These are phyloP conservation scores for Panopea generosa DNA, from an alignment of 2,888 invertebrate species.

Conservation along the genomic window DNA sequence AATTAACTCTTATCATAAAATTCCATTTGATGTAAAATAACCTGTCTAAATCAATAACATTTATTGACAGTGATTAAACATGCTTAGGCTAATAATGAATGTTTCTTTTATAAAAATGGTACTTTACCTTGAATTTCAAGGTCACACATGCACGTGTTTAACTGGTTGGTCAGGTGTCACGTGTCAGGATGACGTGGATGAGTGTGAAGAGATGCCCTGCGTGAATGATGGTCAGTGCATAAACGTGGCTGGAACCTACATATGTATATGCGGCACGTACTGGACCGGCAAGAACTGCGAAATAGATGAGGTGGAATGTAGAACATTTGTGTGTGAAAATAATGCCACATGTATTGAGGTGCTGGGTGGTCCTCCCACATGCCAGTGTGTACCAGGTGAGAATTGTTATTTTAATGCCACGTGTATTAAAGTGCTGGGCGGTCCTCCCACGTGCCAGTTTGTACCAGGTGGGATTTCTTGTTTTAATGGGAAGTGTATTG, in stretches of 20 bases:
- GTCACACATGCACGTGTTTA: constrained; percentile 75
- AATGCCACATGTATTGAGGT: constrained; percentile 81
- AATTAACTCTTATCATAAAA: too few relatives aligned
- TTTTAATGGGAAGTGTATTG: constrained; percentile 82
- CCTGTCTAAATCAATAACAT: too few relatives aligned
- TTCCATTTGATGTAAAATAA: too few relatives aligned
- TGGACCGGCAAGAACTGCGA: constrained; percentile 78
- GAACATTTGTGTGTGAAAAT: constrained; percentile 62
- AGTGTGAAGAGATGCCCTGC: constrained; percentile 65
- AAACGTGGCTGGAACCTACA: constrained; percentile 92
- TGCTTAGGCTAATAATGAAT: too few relatives aligned
- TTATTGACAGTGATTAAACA: too few relatives aligned
- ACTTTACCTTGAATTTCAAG: too few relatives aligned
- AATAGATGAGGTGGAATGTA: constrained; percentile 68
- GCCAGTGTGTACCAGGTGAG: constrained; percentile 54
- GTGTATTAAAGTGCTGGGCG: constrained; percentile 80
- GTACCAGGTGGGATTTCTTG: constrained; percentile 41
- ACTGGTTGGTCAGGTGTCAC: constrained; percentile 69
- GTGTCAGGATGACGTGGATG: constrained; percentile 70
- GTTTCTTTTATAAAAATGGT: too few relatives aligned
- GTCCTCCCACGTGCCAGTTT: constrained; percentile 54
- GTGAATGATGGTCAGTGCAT: constrained; percentile 89
- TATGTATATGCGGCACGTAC: constrained; percentile 90
- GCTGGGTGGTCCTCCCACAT: constrained; percentile 54
- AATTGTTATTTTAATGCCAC: constrained; percentile 60